Evolutionary conservation across 2,113 vertebrate genomes (phyloP).

Genomic region (Phocoena phocoena): DNA sequence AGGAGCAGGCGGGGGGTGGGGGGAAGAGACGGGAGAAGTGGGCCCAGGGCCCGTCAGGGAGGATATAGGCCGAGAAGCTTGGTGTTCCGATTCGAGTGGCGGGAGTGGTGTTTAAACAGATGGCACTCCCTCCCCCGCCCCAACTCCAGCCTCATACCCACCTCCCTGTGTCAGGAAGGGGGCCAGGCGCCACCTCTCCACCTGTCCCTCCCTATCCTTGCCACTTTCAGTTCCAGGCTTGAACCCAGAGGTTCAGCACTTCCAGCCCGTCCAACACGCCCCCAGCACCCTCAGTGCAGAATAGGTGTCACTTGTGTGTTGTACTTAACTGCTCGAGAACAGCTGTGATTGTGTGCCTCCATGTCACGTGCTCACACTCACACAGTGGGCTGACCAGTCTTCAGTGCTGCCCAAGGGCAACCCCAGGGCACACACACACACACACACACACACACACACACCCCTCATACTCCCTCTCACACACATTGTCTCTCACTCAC

Average conservation of each 20-base stretch:
- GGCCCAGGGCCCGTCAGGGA: neutral
- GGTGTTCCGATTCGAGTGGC: neutral
- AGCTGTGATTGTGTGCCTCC: neutral
- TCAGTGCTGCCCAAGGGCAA: neutral
- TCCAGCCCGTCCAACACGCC: rapidly evolving
- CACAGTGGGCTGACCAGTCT: neutral
- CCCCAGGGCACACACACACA: no score
- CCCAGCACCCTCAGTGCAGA: neutral
- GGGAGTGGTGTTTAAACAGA: neutral
- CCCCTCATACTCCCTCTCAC: neutral
- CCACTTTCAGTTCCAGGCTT: neutral
- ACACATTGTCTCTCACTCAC: neutral
- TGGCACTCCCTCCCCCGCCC: neutral
- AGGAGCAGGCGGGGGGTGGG: no score
- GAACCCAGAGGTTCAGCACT: neutral
- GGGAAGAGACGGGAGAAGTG: no score
- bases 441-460: rapidly evolving
- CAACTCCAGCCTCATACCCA: neutral
- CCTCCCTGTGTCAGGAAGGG: neutral
- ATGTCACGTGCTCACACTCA: neutral
- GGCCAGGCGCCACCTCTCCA: neutral
- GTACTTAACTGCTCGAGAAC: neutral
- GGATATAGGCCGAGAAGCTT: neutral
- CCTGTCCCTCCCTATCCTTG: neutral
- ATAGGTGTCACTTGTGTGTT: no score